Percentiles rank a stretch among this genome's conserved stretches.
Evolutionary conservation across 2,113 vertebrate genomes (phyloP).

Genomic region (Chamaea fasciata): DNA sequence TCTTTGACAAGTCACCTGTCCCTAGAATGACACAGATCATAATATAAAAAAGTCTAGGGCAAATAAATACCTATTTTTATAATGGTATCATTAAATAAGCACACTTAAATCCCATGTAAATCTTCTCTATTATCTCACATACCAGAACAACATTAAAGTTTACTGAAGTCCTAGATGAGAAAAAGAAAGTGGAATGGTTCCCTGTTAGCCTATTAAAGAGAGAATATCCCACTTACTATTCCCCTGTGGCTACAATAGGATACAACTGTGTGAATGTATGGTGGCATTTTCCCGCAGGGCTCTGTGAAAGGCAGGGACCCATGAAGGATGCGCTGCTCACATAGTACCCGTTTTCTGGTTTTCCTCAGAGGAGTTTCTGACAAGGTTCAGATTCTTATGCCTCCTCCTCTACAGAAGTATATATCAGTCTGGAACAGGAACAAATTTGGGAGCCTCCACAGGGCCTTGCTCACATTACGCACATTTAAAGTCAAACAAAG

Average conservation of each 20-base stretch:
- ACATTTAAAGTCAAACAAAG: neutral
- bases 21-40: neutral
- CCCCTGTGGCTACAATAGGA: neutral
- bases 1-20: neutral
- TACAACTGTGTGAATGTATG: neutral
- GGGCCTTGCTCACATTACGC: neutral
- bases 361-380: neutral
- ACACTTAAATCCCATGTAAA: neutral
- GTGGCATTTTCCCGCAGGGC: neutral
- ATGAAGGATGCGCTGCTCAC: neutral
- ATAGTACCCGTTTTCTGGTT: fast-evolving
- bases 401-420: neutral
- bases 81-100: neutral
- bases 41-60: neutral
- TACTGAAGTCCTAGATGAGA: neutral
- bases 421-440: neutral
- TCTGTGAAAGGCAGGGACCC: neutral
- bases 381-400: neutral
- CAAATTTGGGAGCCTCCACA: neutral
- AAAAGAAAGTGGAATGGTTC: neutral
- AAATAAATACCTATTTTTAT: neutral
- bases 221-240: neutral
- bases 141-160: neutral
- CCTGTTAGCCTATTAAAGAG: neutral
- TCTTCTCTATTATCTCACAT: neutral